Evolutionary conservation across 2,888 invertebrate genomes (phyloP).

Genomic region (Hirtodrosophila trivittata): DNA sequence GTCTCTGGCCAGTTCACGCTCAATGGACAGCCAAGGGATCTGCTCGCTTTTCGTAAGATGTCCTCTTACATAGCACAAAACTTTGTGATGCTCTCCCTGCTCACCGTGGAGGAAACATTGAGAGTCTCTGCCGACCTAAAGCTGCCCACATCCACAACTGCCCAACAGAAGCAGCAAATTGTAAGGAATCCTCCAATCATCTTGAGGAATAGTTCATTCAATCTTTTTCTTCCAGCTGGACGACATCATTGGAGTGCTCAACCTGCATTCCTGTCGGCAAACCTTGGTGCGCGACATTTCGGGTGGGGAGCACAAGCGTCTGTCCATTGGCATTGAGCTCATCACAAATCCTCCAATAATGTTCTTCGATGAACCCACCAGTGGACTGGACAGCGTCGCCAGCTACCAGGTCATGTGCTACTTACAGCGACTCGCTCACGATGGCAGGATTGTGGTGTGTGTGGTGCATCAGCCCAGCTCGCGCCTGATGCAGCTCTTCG

Average conservation of each 20-base stretch:
- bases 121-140: constrained; percentile 93
- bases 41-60: constrained; percentile 86
- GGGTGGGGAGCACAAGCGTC: constrained; percentile 94
- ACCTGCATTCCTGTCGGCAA: constrained; percentile 87
- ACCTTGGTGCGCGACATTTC: constrained; percentile 90
- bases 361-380: constrained; percentile 97
- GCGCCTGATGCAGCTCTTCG: constrained; percentile 92
- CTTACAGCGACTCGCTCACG: constrained; percentile 90
- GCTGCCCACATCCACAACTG: constrained; percentile 86
- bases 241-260: constrained; percentile 90
- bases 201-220: too few relatives aligned
- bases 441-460: constrained; percentile 93
- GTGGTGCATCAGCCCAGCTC: constrained; percentile 97
- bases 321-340: constrained; percentile 94
- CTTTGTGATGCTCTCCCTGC: constrained; percentile 90
- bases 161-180: constrained; percentile 87
- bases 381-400: constrained; percentile 91
- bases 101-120: constrained; percentile 93
- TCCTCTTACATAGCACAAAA: constrained; percentile 94
- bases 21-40: constrained; percentile 88
- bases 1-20: constrained; percentile 88
- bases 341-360: constrained; percentile 96
- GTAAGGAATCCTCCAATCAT: too few relatives aligned
- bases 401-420: constrained; percentile 92
- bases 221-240: constrained; percentile 86